Base-by-base conservation (phyloP, 2,888 invertebrate species). In the Sesia apiformis region DNA sequence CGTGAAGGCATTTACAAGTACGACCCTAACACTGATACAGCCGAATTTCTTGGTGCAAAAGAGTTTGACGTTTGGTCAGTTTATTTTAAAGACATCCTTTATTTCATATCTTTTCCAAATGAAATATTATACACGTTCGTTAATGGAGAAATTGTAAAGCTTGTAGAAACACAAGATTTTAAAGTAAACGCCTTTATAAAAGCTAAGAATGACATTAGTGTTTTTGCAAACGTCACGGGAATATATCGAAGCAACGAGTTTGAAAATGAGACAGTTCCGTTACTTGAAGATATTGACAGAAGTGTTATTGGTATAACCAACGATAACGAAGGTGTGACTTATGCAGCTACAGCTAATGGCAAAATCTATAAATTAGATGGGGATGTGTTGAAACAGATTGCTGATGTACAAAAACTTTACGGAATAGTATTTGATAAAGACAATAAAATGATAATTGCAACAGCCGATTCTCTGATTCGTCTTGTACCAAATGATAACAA, bases 1-100 rank as follows among this genome's bases (percentile, higher is more conserved):
- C 80, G 80, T 59, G 70, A 79, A 52, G 81, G 81, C n/a, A 77
- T 82, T 61, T 82, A 66, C 59, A 66, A 67, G 56, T 82, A 72
- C 62, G 75, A 76, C 63, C 74, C 74, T 52, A 38, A 50, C 38
- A 71, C 67, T 23, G 64, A 66, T 7, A 67, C 71, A 56, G 61
- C 79, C 41, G 66, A 68, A 8, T 70, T 62, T 46, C 68, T 72
- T 4, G 66, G 74, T 0, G 40, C 80, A 38, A 53, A 58, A 39
- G 67, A 69, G 7, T 58, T 72, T 23, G 82, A 82, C 58, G 70
- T 82, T 40, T 80, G 81, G 40, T 78, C 81, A 57, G 80, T 82
- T 78, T 73, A 64, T 56, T 76, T 70, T 56, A 65, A 68, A 23
- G 65, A 76, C 38, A 53, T 73, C 8, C 64, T 82, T 38, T 81